Evolutionary conservation across 2,113 vertebrate genomes (phyloP).

Genomic region (Pseudopodoces humilis): DNA sequence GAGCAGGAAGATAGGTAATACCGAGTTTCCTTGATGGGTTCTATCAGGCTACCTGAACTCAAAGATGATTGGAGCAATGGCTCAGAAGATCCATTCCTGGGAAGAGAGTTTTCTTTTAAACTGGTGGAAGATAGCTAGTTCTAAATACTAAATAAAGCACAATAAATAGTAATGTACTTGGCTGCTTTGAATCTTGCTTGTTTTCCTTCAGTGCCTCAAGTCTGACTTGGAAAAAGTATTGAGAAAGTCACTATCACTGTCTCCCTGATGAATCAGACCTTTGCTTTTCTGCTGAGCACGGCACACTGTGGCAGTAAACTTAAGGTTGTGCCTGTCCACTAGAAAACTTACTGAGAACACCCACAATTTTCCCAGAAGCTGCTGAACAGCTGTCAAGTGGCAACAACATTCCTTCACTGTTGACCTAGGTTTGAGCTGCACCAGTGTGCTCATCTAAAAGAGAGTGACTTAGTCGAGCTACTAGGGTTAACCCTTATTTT

Average conservation of each 20-base stretch:
- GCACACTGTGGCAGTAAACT: background rate
- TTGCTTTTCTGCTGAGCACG: constrained; percentile 1
- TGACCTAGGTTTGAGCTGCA: background rate
- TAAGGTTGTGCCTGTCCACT: background rate
- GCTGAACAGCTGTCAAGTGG: background rate
- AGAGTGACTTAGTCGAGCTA: background rate
- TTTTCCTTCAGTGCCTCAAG: background rate
- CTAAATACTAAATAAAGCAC: background rate
- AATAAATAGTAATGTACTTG: background rate
- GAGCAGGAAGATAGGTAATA: background rate
- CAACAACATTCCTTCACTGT: background rate
- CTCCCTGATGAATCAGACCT: background rate
- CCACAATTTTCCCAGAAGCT: background rate
- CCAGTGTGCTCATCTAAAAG: background rate
- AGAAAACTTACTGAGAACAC: background rate
- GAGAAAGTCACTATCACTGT: background rate
- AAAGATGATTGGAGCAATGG: background rate
- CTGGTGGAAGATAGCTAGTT: background rate
- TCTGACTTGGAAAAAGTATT: background rate
- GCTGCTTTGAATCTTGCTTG: background rate
- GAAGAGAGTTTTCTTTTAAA: background rate
- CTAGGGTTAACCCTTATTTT: background rate
- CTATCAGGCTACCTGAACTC: background rate
- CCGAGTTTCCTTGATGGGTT: background rate
- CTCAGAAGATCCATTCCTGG: background rate